phyloP scores from a whole-genome alignment of 1,140 invertebrate species.

The Sarcophaga peregrina region DNA sequence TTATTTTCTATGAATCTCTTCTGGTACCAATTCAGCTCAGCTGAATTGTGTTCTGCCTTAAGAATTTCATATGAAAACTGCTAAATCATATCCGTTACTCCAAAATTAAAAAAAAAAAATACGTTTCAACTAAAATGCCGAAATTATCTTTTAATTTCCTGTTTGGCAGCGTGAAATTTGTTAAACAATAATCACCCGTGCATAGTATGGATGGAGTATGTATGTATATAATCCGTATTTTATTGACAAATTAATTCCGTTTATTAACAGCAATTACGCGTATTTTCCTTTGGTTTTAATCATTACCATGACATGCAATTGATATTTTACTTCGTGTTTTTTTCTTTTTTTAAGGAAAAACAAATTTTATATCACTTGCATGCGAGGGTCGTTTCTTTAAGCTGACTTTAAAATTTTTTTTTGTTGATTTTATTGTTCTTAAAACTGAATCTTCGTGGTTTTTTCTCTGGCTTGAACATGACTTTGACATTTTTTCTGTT shows the following conservation, averaged over 20 bases:
- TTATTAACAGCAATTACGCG: constrained; percentile 16
- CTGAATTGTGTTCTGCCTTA: no score
- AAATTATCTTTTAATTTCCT: constrained; percentile 22
- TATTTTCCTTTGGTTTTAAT: neutral
- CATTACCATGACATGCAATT: constrained; percentile 34
- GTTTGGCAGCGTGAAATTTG: neutral
- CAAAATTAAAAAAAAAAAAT: neutral
- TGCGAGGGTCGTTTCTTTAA: neutral
- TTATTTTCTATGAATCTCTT: no score
- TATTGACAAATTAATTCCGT: constrained; percentile 32
- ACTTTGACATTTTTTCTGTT: neutral
- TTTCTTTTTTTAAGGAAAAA: constrained; percentile 12
- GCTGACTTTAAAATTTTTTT: neutral
- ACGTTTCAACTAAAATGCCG: neutral
- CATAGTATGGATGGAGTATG: constrained; percentile 7
- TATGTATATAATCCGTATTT: neutral
- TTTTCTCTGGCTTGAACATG: neutral
- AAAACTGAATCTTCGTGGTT: neutral
- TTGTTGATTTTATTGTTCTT: neutral
- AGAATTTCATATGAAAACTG: no score
- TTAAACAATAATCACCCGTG: constrained; percentile 3
- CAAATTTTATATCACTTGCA: neutral
- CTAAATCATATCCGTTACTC: no score
- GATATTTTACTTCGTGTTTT: no score
- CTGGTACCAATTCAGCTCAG: no score